Base-by-base conservation (phyloP, 2,888 invertebrate species). In the Neoaliturus tenellus region DNA sequence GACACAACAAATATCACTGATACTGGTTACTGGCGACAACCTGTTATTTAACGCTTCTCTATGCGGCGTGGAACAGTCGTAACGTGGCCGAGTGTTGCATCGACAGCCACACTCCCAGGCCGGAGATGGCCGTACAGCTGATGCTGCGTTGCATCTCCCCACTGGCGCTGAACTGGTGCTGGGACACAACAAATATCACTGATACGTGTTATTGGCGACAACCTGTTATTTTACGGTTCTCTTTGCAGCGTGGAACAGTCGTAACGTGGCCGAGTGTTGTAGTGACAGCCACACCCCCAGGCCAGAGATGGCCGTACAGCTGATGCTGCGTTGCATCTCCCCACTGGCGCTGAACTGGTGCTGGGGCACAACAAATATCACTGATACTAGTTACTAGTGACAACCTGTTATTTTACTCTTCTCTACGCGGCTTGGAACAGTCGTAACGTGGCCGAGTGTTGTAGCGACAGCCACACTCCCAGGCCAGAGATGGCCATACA, bases 281-380 rank as follows among this genome's bases (percentile, higher is more conserved):
- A 97, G 92, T 0, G 98, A 96, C 86, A 98, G 93, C 98, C 98
- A 98, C 58, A 98, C 96, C 10, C 95, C 95, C 84, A 96, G 94
- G 41, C 96, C 96, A n/a, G 94, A 93, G 28, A 94, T 93, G 17
- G 95, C 95, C 88, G 96, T 93, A 89, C 95, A 95, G 85, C 96
- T 96, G 85, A 98, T 96, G 23, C 95, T 94, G 88, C 96, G 95
- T 87, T 90, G 91, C 48, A 93, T 92, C 89, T 96, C 96, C 80
- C 93, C 93, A 89, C 94, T 95, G 10, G 87, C 85, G 48, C 67
- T 84, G 80, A 88, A 88, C 25, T 88, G 87, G 84, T 88, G 87
- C 88, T 89, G 85, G n/a, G n/a, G n/a, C n/a, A n/a, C n/a, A n/a
- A n/a, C n/a, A n/a, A n/a, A n/a, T n/a, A n/a, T n/a, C n/a, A n/a